These are phyloP conservation scores for Fratercula arctica DNA, from an alignment of 2,797 vertebrate species.

Conservation along the genomic window DNA sequence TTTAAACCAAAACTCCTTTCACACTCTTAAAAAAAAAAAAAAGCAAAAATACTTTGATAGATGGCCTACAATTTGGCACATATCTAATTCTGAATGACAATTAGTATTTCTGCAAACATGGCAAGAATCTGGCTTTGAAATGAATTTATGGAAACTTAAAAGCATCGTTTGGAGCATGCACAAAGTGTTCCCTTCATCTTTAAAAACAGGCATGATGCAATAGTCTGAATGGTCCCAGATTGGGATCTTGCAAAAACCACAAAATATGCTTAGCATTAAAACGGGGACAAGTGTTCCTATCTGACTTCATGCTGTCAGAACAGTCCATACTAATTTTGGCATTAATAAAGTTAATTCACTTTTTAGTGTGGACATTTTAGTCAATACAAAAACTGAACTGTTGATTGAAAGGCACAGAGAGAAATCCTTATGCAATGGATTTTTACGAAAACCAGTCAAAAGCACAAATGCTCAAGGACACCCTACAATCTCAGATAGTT, in stretches of 20 bases:
- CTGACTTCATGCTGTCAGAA: not conserved
- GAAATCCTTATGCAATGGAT: not conserved
- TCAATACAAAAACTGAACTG: not conserved
- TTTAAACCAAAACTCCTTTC: constrained; percentile 28
- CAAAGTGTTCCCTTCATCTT: constrained; percentile 44
- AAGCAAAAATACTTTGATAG: not conserved
- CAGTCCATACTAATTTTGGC: not conserved
- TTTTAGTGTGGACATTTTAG: not conserved
- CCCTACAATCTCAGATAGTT: not conserved
- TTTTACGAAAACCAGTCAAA: constrained; percentile 1
- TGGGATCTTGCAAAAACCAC: constrained; percentile 29
- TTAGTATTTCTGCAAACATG: constrained; percentile 12
- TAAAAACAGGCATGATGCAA: constrained; percentile 56
- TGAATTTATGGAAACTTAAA: constrained; percentile 16
- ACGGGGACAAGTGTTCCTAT: constrained; percentile 4
- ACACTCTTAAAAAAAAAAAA: not conserved
- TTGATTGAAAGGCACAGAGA: not conserved
- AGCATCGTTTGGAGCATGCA: not conserved
- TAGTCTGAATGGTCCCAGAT: not conserved
- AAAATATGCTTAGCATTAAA: constrained; percentile 23
- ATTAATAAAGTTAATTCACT: not conserved
- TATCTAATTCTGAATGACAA: constrained; percentile 5
- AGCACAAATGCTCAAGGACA: not conserved
- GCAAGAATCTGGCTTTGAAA: constrained; percentile 30
- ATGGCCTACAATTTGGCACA: not conserved